Evolutionary conservation across 2,113 vertebrate species (phyloP).

Genomic region (Pongo abelii): DNA sequence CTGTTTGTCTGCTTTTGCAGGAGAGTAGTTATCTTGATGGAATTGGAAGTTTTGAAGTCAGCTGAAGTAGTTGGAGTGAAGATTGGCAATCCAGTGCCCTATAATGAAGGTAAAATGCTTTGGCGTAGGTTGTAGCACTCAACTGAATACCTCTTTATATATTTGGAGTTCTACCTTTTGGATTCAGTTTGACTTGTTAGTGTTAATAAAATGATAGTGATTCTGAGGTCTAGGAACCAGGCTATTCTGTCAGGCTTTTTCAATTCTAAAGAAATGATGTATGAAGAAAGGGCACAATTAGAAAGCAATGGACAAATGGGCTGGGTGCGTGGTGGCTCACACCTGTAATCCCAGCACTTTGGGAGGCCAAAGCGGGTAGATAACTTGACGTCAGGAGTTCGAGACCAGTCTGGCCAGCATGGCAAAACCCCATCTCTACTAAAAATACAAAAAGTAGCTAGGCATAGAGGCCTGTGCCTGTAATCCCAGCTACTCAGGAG

Average conservation of each 20-base stretch:
- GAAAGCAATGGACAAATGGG: not conserved
- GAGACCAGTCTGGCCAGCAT: too few species aligned
- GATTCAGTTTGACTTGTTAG: not conserved
- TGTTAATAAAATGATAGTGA: slow-evolving; percentile 35
- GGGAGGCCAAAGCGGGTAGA: too few species aligned
- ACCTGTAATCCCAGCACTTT: too few species aligned
- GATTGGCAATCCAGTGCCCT: slow-evolving; percentile 94
- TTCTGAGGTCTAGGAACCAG: not conserved
- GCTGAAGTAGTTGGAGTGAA: slow-evolving; percentile 86
- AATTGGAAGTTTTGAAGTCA: slow-evolving; percentile 90
- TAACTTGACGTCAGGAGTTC: too few species aligned
- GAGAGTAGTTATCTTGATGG: slow-evolving; percentile 95
- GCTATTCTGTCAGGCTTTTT: not conserved
- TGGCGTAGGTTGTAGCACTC: not conserved
- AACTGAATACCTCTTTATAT: not conserved
- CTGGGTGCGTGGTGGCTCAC: too few species aligned
- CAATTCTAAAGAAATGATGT: not conserved
- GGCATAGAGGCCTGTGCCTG: not conserved
- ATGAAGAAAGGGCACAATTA: not conserved
- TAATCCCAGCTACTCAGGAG: not conserved
- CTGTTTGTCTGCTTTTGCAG: slow-evolving; percentile 81
- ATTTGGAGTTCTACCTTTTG: not conserved
- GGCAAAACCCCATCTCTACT: too few species aligned
- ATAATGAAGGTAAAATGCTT: slow-evolving; percentile 89
- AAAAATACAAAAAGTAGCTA: too few species aligned